Base-by-base conservation (phyloP, 2,113 vertebrate genomes). In the Lipophrys pholis region DNA sequence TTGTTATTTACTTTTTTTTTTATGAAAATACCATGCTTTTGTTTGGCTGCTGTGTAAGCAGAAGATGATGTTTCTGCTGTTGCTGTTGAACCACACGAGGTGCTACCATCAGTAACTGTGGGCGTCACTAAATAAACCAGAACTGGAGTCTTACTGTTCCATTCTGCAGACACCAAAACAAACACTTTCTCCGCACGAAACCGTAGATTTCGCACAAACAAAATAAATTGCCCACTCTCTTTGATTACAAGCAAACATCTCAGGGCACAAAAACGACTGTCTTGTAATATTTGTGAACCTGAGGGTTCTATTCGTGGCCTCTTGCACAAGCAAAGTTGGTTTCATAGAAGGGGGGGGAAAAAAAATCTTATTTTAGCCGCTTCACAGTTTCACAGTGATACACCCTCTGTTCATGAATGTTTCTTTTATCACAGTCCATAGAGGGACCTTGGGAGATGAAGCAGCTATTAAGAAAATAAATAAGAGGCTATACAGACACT, bases 401-500 rank as follows among this genome's bases (percentile, higher is more conserved):
- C 57, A 52, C 11, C n/a, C 42, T 80, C 48, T 49, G 56, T 78
- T 73, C 73, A 63, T 62, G 76, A 85, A 82, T 61, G 75, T 77
- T 83, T 79, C 73, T 78, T 77, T 89, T 82, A 87, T 92, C 82
- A 83, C 60, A 75, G 73, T 51, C 68, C 67, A 80, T 68, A 48
- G 61, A 58, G 69, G 76, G 77, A 84, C 82, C 81, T 80, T 81
- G 87, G 78, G 73, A 85, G 83, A 90, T 86, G 74, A 85, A 90
- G 74, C 80, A 55, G 83, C 84, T 83, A 85, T 90, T 91, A 87
- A 76, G 84, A 78, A 90, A 86, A 89, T 81, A 91, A 89, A 92
- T 90, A 89, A 85, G 73, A 73, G 82, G 53, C 82, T 67, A 69
- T 83, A 69, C 66, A 88, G 83, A 93, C 87, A 90, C 87, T 91